Conservation (phyloP, 2,113 vertebrate genomes). For the Psephotus haematonotus region DNA sequence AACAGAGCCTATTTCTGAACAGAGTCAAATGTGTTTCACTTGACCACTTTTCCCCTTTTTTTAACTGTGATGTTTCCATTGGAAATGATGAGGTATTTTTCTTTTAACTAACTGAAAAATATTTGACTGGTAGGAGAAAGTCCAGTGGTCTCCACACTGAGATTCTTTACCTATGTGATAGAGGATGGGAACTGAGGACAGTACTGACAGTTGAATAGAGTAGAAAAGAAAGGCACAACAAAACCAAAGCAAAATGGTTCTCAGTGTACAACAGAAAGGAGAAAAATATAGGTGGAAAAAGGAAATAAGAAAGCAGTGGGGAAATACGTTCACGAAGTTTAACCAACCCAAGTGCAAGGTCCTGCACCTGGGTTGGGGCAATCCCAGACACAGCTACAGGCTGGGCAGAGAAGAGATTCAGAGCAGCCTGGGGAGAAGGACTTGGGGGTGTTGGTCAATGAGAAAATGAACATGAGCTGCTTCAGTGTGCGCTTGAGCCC, state of each 20-base stretch:
- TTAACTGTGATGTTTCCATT: background rate
- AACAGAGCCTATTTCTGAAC: background rate
- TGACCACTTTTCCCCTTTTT: background rate
- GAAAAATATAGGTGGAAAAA: rapidly evolving
- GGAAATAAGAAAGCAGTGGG: background rate
- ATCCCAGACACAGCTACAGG: background rate
- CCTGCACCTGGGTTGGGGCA: background rate
- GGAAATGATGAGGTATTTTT: background rate
- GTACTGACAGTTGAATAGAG: background rate
- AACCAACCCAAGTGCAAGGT: background rate
- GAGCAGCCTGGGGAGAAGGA: background rate
- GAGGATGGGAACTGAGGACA: background rate
- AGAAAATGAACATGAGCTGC: background rate
- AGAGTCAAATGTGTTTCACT: background rate
- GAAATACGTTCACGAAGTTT: background rate
- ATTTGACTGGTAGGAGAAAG: background rate
- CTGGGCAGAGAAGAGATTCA: background rate
- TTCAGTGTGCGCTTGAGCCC: background rate
- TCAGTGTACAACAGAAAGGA: background rate
- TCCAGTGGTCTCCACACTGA: background rate
- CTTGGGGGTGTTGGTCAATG: background rate
- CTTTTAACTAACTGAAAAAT: background rate
- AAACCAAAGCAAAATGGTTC: background rate
- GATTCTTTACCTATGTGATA: background rate
- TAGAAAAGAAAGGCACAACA: background rate